Base-by-base conservation (phyloP, 2,113 vertebrate genomes). In the Microcebus ravelobensis region DNA sequence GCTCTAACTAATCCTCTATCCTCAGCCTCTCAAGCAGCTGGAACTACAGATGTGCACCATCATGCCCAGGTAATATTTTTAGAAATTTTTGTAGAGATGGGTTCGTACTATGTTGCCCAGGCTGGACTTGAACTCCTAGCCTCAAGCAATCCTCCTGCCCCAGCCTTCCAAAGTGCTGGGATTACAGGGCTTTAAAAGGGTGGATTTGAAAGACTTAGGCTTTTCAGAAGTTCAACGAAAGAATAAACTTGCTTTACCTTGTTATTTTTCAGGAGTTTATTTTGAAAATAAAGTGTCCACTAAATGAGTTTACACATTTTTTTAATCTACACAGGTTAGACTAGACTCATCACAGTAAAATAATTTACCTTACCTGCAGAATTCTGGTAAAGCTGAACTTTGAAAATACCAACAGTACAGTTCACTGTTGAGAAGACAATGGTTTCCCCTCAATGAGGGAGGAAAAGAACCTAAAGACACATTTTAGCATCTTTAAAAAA, bases 231-330 rank as follows among this genome's bases (percentile, higher is more conserved):
- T 96, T 86, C 93, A 90, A 87, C 13, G 76, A 61, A 95, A 88
- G 36, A 96, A 31, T 71, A 70, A 87, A 95, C 84, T 97, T 97
- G 65, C 94, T 95, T 96, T 89, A 89, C 68, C 48, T 91, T 52
- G 48, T 89, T 97, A 91, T 65, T 87, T 95, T 96, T 94, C n/a
- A 96, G 83, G 87, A 95, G 92, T 92, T 98, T 97, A 77, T 15
- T 97, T 86, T 96, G 83, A 97, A 97, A 90, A 57, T 9, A 96
- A 81, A 36, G 31, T 77, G 96, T 97, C 0, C 0, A 96, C 80
- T 93, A 96, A 96, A 67, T 25, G 36, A 80, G 17, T 57, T 79
- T 81, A 90, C 27, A 88, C 80, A 34, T 67, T 65, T 90, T 87
- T 81, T 50, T 80, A 45, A 80, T 74, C 36, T 68, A 59, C 14